Evolutionary conservation across 1,140 invertebrate genomes (phyloP).

Genomic region (Aphis craccivora): DNA sequence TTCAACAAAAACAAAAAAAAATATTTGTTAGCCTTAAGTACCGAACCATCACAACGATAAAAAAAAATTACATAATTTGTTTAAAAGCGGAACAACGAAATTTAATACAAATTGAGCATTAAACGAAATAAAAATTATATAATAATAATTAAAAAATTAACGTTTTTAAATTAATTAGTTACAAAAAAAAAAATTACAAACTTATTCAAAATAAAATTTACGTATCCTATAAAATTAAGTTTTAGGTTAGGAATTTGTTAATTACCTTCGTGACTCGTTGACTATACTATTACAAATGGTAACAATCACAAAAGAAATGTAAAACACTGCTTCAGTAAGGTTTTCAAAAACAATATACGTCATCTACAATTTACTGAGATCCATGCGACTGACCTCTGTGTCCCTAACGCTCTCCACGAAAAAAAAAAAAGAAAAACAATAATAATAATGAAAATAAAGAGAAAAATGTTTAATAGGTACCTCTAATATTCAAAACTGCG

Average conservation of each 20-base stretch:
- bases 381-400: conserved; percentile 50
- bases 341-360: conserved; percentile 31
- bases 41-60: conserved; percentile 57
- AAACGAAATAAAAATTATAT: conserved; percentile 56
- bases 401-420: background rate
- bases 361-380: conserved; percentile 53
- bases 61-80: conserved; percentile 56
- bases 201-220: conserved; percentile 43
- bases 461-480: background rate
- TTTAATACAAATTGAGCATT: conserved; percentile 56
- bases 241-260: conserved; percentile 57
- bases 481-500: conserved; percentile 27
- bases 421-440: background rate
- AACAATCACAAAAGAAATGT: conserved; percentile 56
- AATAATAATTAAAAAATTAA: conserved; percentile 57
- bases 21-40: conserved; percentile 57
- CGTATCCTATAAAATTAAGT: conserved; percentile 51
- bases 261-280: conserved; percentile 57
- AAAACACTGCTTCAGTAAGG: conserved; percentile 44
- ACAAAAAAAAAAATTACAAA: conserved; percentile 28
- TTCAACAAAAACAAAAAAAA: conserved; percentile 56
- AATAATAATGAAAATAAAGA: background rate
- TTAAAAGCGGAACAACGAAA: conserved; percentile 52
- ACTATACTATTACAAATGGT: conserved; percentile 56
- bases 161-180: conserved; percentile 52